Base-by-base conservation (phyloP, 2,113 vertebrate species). In the Istiophorus platypterus region DNA sequence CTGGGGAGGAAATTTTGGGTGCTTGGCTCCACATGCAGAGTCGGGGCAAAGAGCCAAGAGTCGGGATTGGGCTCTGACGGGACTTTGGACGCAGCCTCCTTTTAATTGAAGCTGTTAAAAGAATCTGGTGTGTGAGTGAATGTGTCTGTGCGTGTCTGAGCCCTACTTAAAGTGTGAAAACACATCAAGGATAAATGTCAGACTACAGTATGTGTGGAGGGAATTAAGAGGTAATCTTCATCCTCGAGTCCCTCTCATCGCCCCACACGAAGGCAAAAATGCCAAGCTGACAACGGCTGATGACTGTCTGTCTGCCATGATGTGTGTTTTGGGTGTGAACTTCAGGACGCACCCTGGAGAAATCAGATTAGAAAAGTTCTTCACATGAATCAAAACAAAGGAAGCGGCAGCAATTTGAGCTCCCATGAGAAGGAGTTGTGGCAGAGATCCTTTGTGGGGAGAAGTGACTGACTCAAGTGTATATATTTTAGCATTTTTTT, bases 151-250 rank as follows among this genome's bases (percentile, higher is more conserved):
- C 64, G 88, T 61, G 74, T 77, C 41, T 26, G 27, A 86, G 84
- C 67, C 71, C 73, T 58, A 63, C 80, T 84, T 86, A 70, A 66
- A 86, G 81, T 76, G 88, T 85, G 79, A 84, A 84, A 88, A 91
- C 74, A 82, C 74, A 73, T 80, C 68, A 78, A 10, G 87, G 88
- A 89, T 89, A 85, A 90, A 89, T 84, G 87, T 87, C 89, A 89
- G 79, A 41, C 76, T 76, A 26, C 66, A 67, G 81, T 84, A 67
- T 65, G 61, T 68, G 77, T 62, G 62, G 49, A 68, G 68, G 82
- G 90, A 88, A 83, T 91, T 89, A 85, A 73, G 70, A 78, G 71
- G 78, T 88, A 89, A 90, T 91, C 86, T 85, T 78, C 82, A 82
- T 78, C 62, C 80, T 74, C 8, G 8, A 80, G 62, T 75, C 78